phyloP scores from a whole-genome alignment of 1,140 invertebrate species.

The Mylabris phalerata region DNA sequence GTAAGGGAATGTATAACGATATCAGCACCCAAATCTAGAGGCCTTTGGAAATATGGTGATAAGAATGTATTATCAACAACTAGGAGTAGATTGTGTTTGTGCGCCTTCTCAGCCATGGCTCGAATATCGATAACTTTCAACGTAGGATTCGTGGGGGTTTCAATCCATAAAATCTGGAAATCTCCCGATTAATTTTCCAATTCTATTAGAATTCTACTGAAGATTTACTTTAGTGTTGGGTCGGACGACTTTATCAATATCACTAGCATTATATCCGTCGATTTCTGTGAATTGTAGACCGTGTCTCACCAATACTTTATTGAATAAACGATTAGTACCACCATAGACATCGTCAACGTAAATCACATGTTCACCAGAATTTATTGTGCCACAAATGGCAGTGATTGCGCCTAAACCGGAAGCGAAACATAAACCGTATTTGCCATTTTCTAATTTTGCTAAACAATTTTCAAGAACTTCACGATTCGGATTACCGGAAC shows the following conservation, averaged over 20 bases:
- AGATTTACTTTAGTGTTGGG: constrained; percentile 74
- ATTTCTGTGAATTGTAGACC: constrained; percentile 72
- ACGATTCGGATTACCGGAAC: constrained; percentile 93
- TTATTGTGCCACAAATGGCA: constrained; percentile 66
- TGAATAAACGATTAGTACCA: constrained; percentile 69
- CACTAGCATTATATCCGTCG: constrained; percentile 66
- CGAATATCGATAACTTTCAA: constrained; percentile 88
- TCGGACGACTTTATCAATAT: constrained; percentile 63
- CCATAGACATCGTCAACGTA: constrained; percentile 94
- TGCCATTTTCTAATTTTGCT: constrained; percentile 83
- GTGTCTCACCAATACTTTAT: constrained; percentile 56
- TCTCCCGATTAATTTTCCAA: neutral
- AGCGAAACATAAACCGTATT: constrained; percentile 78
- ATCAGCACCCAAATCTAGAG: constrained; percentile 71
- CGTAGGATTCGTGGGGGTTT: constrained; percentile 96
- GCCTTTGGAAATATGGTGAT: constrained; percentile 72
- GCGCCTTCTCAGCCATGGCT: constrained; percentile 56
- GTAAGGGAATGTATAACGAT: constrained; percentile 72
- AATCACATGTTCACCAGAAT: constrained; percentile 83
- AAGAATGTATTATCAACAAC: constrained; percentile 95
- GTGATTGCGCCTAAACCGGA: constrained; percentile 86
- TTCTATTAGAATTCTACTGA: neutral
- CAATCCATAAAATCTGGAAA: constrained; percentile 65
- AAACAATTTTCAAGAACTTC: constrained; percentile 83
- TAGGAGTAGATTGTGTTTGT: constrained; percentile 63